These are phyloP conservation scores for Colossoma macropomum DNA, from an alignment of 2,113 vertebrate species.

Conservation along the genomic window DNA sequence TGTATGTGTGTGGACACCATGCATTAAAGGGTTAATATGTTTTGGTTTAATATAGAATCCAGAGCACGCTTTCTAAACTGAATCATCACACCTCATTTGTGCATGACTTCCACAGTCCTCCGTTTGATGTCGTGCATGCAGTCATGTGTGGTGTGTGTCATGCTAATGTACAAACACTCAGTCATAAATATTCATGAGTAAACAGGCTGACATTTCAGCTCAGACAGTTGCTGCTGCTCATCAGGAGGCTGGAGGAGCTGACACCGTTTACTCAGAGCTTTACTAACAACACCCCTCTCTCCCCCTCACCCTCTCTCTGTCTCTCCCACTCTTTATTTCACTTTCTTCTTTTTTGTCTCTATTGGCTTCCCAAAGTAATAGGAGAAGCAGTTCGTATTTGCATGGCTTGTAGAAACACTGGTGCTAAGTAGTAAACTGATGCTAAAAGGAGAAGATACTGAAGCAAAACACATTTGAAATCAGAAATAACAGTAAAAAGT, in stretches of 20 bases:
- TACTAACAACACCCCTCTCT: neutral
- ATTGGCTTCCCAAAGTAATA: too few species aligned
- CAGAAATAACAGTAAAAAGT: too few species aligned
- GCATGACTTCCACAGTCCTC: neutral
- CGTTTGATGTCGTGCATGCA: neutral
- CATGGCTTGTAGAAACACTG: too few species aligned
- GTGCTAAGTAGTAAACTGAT: too few species aligned
- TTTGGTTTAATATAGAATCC: too few species aligned
- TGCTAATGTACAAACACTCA: neutral
- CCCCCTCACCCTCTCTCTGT: neutral
- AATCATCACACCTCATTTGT: neutral
- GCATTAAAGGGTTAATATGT: too few species aligned
- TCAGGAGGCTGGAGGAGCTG: conserved; percentile 23
- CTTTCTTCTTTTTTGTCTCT: neutral
- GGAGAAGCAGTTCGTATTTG: too few species aligned
- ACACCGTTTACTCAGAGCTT: conserved; percentile 1
- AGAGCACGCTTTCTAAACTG: neutral
- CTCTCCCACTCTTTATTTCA: neutral
- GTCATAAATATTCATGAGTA: conserved; percentile 57
- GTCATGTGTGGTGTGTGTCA: conserved; percentile 24
- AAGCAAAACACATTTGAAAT: too few species aligned
- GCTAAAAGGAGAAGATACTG: too few species aligned
- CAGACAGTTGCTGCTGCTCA: conserved; percentile 50
- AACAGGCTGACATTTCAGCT: conserved; percentile 54
- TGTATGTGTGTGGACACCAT: neutral